A percentile compares a stretch with the other conserved stretches of the same genome.
Evolutionary conservation across 2,113 vertebrate genomes (phyloP).

Genomic region (Dunckerocampus dactyliophorus): DNA sequence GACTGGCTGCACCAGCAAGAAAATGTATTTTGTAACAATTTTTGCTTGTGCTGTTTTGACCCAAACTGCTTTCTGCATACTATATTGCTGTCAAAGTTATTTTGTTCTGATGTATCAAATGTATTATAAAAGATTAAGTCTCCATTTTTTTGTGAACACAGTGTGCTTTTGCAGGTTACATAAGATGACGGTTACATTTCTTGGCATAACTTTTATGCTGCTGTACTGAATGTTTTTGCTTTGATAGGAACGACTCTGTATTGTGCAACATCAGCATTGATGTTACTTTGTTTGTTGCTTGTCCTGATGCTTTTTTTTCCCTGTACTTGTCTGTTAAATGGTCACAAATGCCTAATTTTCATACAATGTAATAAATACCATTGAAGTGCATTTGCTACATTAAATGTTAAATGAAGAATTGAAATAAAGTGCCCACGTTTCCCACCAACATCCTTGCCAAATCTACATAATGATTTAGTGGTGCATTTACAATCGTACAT

Average conservation of each 20-base stretch:
- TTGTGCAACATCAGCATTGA: conserved; percentile 48
- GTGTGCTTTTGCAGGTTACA: conserved; percentile 39
- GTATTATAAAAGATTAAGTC: conserved; percentile 44
- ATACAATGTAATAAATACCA: conserved; percentile 56
- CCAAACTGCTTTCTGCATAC: conserved; percentile 34
- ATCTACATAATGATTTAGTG: not conserved
- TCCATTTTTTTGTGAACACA: conserved; percentile 41
- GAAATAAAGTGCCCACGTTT: conserved; percentile 71
- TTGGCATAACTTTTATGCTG: conserved; percentile 41
- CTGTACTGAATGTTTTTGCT: conserved; percentile 62
- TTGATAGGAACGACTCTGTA: conserved; percentile 56
- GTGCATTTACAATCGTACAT: too few species aligned
- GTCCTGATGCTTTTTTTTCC: conserved; percentile 53
- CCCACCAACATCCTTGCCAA: conserved; percentile 26
- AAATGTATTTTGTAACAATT: conserved; percentile 6
- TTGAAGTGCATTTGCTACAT: conserved; percentile 68
- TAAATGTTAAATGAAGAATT: conserved; percentile 49
- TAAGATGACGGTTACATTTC: conserved; percentile 32
- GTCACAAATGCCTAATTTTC: conserved; percentile 56
- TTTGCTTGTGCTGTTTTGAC: conserved; percentile 23
- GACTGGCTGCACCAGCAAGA: conserved; percentile 34
- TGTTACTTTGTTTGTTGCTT: conserved; percentile 43
- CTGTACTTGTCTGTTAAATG: conserved; percentile 47
- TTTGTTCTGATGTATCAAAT: conserved; percentile 24
- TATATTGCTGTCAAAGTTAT: conserved; percentile 31